A percentile compares a stretch with the other conserved stretches of the same genome.
Conservation (phyloP, 64 coral and sea anemone species). For the Montipora foliosa region DNA sequence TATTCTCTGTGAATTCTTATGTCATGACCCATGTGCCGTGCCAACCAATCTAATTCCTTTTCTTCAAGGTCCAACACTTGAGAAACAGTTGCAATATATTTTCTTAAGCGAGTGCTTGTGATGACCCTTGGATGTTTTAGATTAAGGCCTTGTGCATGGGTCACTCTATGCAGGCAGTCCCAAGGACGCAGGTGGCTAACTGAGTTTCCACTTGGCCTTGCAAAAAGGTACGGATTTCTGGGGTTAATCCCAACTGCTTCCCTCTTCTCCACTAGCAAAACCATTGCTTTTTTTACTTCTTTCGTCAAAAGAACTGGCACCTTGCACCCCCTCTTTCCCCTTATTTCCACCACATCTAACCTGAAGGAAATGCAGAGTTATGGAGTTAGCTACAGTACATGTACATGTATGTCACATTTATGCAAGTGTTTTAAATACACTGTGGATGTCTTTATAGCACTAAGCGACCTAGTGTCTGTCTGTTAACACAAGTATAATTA, state of each 20-base stretch:
- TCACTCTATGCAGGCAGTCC: slow-evolving; percentile 20
- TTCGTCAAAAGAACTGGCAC: background rate
- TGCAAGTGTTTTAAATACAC: too few relatives aligned
- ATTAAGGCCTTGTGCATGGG: background rate
- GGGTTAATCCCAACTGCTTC: slow-evolving; percentile 11
- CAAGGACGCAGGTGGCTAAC: background rate
- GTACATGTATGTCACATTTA: too few relatives aligned
- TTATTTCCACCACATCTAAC: slow-evolving; percentile 67
- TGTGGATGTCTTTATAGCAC: too few relatives aligned
- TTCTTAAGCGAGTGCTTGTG: slow-evolving; percentile 25
- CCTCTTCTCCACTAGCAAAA: background rate
- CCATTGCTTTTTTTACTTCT: slow-evolving; percentile 21
- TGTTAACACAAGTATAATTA: too few relatives aligned
- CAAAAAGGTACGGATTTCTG: slow-evolving; percentile 55
- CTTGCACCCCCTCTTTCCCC: slow-evolving; percentile 24
- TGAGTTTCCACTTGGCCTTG: background rate
- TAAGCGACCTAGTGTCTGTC: too few relatives aligned
- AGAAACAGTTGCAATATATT: slow-evolving; percentile 39
- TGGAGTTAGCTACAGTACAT: too few relatives aligned
- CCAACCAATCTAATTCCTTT: background rate
- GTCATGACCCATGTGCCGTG: slow-evolving; percentile 42
- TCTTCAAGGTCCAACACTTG: slow-evolving; percentile 30
- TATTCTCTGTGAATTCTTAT: background rate
- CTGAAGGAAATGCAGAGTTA: slow-evolving; percentile 1
- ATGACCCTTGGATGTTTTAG: slow-evolving; percentile 26